Evolutionary conservation across 2,113 vertebrate species (phyloP).

Genomic region (Vicugna pacos): DNA sequence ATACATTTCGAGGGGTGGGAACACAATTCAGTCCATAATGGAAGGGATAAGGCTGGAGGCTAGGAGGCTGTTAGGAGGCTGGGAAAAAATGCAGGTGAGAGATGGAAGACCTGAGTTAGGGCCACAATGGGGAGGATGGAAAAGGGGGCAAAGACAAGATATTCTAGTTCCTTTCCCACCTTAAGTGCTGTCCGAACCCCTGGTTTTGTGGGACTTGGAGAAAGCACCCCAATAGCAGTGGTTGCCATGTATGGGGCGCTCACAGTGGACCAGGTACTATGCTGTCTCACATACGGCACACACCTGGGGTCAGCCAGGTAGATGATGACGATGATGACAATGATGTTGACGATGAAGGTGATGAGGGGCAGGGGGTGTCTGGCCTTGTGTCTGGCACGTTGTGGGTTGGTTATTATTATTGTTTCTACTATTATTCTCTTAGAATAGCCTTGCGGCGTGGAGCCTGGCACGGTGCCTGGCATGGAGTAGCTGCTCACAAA

Average conservation of each 20-base stretch:
- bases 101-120: too few relatives aligned
- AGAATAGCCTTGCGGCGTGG: background rate
- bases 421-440: background rate
- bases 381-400: accelerated
- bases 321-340: accelerated
- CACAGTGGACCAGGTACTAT: accelerated
- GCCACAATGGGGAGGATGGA: accelerated
- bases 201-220: background rate
- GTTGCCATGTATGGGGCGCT: accelerated
- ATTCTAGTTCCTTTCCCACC: too few relatives aligned
- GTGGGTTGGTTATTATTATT: accelerated
- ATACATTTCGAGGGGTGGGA: background rate
- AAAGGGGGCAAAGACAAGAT: background rate
- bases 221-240: accelerated
- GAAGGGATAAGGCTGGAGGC: background rate
- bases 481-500: background rate
- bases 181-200: background rate
- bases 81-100: accelerated
- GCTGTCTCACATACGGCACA: accelerated
- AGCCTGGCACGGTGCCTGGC: background rate
- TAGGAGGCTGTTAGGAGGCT: background rate
- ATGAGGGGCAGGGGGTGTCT: accelerated
- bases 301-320: background rate
- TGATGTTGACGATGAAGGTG: accelerated
- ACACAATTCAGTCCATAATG: background rate